Percentiles rank a stretch among this genome's conserved stretches.
Evolutionary conservation across 2,113 vertebrate species (phyloP).

Genomic region (Gasterosteus aculeatus): DNA sequence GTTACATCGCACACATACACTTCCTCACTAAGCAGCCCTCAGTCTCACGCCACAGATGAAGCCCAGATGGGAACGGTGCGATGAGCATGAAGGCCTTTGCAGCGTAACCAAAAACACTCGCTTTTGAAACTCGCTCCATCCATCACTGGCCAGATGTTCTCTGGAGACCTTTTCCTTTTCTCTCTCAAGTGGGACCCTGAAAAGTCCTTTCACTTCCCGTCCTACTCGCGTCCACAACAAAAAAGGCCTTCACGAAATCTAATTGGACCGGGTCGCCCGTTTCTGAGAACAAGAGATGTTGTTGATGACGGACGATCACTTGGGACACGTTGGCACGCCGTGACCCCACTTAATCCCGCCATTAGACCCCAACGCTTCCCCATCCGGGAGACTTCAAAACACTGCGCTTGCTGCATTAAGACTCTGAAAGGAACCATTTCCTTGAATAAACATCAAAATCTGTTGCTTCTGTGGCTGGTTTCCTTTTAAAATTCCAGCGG

Average conservation of each 20-base stretch:
- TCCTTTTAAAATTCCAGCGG: conserved; percentile 59
- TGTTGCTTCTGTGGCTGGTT: conserved; percentile 61
- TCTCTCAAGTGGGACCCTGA: conserved; percentile 58
- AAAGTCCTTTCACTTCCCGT: conserved; percentile 72
- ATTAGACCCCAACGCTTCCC: conserved; percentile 58
- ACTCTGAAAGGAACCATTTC: conserved; percentile 61
- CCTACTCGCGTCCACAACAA: conserved; percentile 70
- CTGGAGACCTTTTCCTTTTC: conserved; percentile 55
- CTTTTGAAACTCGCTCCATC: conserved; percentile 68
- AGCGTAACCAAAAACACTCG: conserved; percentile 75
- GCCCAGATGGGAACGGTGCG: conserved; percentile 79
- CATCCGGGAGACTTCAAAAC: conserved; percentile 54
- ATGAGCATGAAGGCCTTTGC: conserved; percentile 72
- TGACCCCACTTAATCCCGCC: conserved; percentile 71
- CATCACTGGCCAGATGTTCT: conserved; percentile 77
- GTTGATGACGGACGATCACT: conserved; percentile 57
- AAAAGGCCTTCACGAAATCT: conserved; percentile 59
- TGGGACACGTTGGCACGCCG: conserved; percentile 52
- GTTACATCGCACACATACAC: conserved; percentile 32
- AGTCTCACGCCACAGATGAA: conserved; percentile 66
- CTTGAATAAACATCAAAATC: conserved; percentile 70
- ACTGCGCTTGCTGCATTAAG: conserved; percentile 38
- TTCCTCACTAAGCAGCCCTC: conserved; percentile 36
- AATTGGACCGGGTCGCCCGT: conserved; percentile 57
- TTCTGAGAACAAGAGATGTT: conserved; percentile 50